Conservation (phyloP, 2,113 vertebrate species). For the Muntiacus reevesi region DNA sequence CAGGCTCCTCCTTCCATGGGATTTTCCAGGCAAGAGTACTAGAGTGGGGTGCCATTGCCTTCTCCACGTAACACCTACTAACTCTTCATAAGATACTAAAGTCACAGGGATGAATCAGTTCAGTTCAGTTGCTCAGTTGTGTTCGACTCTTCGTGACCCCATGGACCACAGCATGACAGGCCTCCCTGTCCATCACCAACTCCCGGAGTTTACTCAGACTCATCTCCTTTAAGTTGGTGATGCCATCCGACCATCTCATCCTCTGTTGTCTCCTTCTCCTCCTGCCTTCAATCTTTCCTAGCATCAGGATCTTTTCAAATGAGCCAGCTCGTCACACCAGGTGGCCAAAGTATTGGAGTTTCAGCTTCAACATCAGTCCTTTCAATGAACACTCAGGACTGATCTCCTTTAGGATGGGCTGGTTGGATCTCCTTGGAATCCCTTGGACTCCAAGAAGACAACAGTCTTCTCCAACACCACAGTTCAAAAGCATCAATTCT, state of each 20-base stretch:
- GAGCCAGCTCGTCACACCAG: not conserved
- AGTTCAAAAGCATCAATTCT: not conserved
- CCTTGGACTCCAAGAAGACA: not conserved
- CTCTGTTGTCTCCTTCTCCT: not conserved
- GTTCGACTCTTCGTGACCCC: not conserved
- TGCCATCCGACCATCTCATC: not conserved
- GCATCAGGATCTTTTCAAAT: not conserved
- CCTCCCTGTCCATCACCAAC: not conserved
- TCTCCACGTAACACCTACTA: not conserved
- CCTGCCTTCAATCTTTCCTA: not conserved
- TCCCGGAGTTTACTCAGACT: not conserved
- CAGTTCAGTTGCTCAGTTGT: not conserved
- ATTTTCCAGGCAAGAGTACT: no score
- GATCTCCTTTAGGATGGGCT: not conserved
- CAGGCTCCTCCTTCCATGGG: no score
- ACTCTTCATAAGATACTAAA: not conserved
- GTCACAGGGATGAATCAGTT: not conserved
- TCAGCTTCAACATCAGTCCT: not conserved
- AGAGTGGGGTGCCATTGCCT: no score
- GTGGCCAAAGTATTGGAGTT: not conserved
- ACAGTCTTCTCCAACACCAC: not conserved
- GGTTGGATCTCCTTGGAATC: not conserved
- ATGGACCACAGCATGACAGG: not conserved
- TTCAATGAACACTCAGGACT: not conserved
- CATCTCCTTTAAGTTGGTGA: not conserved